Evolutionary conservation across 1,140 invertebrate species (phyloP).

Genomic region (Drosophila nannoptera): DNA sequence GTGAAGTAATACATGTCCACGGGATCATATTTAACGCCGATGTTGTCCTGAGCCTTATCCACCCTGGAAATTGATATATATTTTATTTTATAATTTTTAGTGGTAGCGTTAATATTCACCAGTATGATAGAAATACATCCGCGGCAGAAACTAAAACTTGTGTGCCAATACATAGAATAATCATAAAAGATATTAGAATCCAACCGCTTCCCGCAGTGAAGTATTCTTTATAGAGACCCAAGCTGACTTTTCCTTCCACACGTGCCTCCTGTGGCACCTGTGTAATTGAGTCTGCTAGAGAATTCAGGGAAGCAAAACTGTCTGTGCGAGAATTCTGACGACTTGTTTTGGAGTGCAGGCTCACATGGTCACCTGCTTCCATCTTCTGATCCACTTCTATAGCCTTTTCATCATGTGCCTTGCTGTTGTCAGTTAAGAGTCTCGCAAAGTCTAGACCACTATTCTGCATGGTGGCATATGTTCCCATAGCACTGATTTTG

Average conservation of each 20-base stretch:
- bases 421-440: constrained; percentile 63
- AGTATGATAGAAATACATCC: constrained; percentile 55
- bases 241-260: constrained; percentile 59
- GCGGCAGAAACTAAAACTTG: constrained; percentile 52
- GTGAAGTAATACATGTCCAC: constrained; percentile 59
- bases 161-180: constrained; percentile 53
- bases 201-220: constrained; percentile 54
- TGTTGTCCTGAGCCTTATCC: constrained; percentile 27
- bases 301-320: constrained; percentile 54
- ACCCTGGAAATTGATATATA: constrained; percentile 31
- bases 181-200: constrained; percentile 45
- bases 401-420: constrained; percentile 31
- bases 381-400: constrained; percentile 24
- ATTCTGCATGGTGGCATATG: constrained; percentile 83
- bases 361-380: constrained; percentile 43
- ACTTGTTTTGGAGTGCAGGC: constrained; percentile 42
- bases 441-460: constrained; percentile 83
- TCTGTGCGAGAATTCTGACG: constrained; percentile 43
- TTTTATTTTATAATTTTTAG: background rate
- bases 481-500: constrained; percentile 82
- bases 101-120: constrained; percentile 25
- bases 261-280: constrained; percentile 46
- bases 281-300: constrained; percentile 49
- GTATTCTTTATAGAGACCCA: constrained; percentile 60
- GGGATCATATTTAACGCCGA: constrained; percentile 16